Conservation (phyloP, 2,888 invertebrate species). For the Allolobophora icterica region DNA sequence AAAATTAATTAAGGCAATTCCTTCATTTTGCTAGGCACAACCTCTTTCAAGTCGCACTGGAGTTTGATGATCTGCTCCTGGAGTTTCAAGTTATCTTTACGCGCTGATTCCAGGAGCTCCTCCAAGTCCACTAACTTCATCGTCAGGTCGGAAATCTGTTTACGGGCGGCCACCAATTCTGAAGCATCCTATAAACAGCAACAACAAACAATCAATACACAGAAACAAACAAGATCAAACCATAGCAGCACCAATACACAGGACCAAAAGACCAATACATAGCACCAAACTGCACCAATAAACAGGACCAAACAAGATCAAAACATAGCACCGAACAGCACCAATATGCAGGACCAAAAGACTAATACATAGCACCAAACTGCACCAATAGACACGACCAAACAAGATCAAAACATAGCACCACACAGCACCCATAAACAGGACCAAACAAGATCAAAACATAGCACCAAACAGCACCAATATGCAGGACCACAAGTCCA, state of each 20-base stretch:
- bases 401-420: not conserved
- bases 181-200: not conserved
- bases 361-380: not conserved
- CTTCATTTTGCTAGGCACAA: constrained; percentile 48
- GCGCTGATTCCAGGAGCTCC: constrained; percentile 82
- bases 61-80: constrained; percentile 85
- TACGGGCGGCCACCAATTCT: not conserved
- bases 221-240: not conserved
- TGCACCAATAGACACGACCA: not conserved
- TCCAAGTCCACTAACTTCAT: constrained; percentile 81
- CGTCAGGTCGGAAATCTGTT: constrained; percentile 5
- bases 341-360: not conserved
- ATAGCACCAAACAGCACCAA: too few relatives aligned
- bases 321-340: not conserved
- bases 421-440: not conserved
- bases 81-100: constrained; percentile 83
- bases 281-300: not conserved
- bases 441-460: not conserved
- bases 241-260: not conserved
- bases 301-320: not conserved
- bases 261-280: not conserved
- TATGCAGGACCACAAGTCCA: not conserved
- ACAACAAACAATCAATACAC: not conserved
- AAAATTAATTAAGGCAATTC: not conserved
- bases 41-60: constrained; percentile 79